Base-by-base conservation (phyloP, 2,113 vertebrate genomes). In the Dasypus novemcinctus region DNA sequence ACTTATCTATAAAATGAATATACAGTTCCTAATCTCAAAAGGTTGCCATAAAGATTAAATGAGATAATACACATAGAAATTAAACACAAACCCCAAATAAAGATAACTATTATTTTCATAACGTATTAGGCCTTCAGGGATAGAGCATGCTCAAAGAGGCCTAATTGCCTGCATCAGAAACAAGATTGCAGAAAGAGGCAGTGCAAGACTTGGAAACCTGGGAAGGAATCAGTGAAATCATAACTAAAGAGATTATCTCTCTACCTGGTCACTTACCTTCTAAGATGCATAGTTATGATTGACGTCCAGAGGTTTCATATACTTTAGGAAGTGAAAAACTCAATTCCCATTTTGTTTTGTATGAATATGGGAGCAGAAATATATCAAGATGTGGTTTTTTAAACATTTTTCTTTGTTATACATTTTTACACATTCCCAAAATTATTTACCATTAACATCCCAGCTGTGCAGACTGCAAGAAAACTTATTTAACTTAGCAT, bases 401-500 rank as follows among this genome's bases (percentile, higher is more conserved):
- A 38, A 49, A 49, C 8, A 49, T 81, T 94, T 87, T 90, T 95
- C 33, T 87, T 54, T 38, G 90, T 87, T 85, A 75, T 21, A 41
- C 4, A 21, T 52, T 49, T 66, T n/a, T 21, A 86, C 15, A 31
- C 13, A 87, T 66, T 71, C 78, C 68, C 81, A 80, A 88, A 87
- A 88, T 81, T n/a, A 68, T 49, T 71, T 49, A 75, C 57, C 27
- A 59, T 90, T 88, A 89, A 57, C 11, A 69, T 63, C 38, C 36
- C 13, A 81, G 54, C 63, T 75, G n/a, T 71, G 78, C 68, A 49
- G 82, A 54, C 49, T 72, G 7, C 29, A 92, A 92, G 49, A 52
- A 52, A 92, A 80, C 31, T 91, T 83, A 78, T 87, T 74, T 79
- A 84, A 94, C 31, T 76, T 49, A 71, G 43, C 46, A 83, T 31